Evolutionary conservation across 1,140 invertebrate species (phyloP), one percentile per base, ranked within the genome.

Genomic region (Hylaeus anthracinus): DNA sequence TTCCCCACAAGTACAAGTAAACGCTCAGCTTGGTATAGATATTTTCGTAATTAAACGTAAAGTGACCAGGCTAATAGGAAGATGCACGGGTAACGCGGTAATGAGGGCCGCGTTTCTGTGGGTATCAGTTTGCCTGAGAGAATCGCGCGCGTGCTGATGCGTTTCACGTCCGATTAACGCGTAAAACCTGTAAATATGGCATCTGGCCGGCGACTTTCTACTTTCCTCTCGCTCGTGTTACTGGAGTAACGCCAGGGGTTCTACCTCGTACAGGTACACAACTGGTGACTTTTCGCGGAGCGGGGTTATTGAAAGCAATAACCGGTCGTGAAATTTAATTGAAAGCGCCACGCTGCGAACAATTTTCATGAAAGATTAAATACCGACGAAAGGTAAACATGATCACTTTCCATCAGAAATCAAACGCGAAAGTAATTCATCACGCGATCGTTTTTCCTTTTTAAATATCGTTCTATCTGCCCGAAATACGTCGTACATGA

Each of bases 91-190:
- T 70, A 56, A 69, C 3, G 56, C 9, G 10, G 26, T 82, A 82
- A 79, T 55, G 67, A 72, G 69, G 12, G n/a, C 80, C 45, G 69
- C 53, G 8, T 5, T 60, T 80, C n/a, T 51, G 39, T 56, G 56
- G 26, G 63, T 80, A 86, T 85, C 79, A 56, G 51, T 79, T 73
- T 61, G 15, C 39, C 71, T 48, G 53, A 69, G 56, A 43, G 61
- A 70, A 77, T 79, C 65, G 66, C 67, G 58, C 60, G 83, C 48
- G 56, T 63, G 67, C 56, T 71, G 72, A 60, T 73, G 84, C 81
- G 77, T 87, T 87, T 87, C 85, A 86, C 85, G 73, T 78, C 65
- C 73, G 84, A 86, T 87, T 86, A 81, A 86, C 83, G 81, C 79
- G 71, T 70, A 83, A 72, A 83, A 80, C 73, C 81, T 71, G 81